Evolutionary conservation across 2,113 vertebrate genomes (phyloP), one percentile per base, ranked within the genome.

Genomic region (Sander lucioperca): DNA sequence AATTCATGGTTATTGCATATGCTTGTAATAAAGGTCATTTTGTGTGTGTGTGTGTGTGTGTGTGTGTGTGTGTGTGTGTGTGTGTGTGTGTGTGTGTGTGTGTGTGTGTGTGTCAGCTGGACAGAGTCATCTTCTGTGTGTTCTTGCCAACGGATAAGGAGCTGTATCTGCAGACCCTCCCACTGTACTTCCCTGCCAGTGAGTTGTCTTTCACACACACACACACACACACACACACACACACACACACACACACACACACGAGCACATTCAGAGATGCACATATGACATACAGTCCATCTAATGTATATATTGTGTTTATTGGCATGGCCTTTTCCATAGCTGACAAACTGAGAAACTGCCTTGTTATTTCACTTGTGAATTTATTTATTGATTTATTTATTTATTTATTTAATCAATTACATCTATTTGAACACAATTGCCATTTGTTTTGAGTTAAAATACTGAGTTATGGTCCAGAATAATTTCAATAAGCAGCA

Each of bases 61-160:
- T 84, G 74, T 83, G 69, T 86, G 0, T 86, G n/a, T 91, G 56
- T 71, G 76, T 66, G 66, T 83, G 61, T 83, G 77, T 79, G 58
- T 84, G 74, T 83, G 69, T 86, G 0, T 86, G n/a, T 91, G 56
- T 77, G 56, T 77, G 21, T 86, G 82, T 72, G 68, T 85, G 53
- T 80, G 8, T 84, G 56, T 73, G 77, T 84, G 66, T 85, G 0
- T 87, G 18, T 91, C 89, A 96, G 95, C 71, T 96, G 91, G 95
- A 96, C 93, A 94, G 95, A 89, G 85, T 96, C 87, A 91, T 96
- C 89, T 94, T 96, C 92, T 96, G 95, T 62, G 93, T 95, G 78
- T 96, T 96, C 74, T 90, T 95, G 84, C 94, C 94, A 15, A 90
- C 83, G 79, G 95, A 96, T 74, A 91, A 93, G 81, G 85, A 95